These are phyloP conservation scores for Lithosia quadra DNA, from an alignment of 2,888 invertebrate genomes.

Conservation along the genomic window DNA sequence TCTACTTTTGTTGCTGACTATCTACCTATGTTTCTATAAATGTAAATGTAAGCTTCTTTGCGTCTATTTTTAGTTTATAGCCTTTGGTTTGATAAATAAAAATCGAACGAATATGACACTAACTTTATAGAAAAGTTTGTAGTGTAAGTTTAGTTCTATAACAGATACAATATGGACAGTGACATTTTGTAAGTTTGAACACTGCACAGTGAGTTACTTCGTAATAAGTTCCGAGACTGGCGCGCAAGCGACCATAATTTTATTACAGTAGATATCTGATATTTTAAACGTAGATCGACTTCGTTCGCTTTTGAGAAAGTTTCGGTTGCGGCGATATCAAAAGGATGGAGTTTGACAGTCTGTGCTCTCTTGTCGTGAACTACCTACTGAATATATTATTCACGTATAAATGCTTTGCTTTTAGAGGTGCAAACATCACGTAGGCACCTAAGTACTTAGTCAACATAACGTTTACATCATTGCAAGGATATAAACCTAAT, in stretches of 20 bases:
- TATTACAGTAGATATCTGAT: slow-evolving; percentile 41
- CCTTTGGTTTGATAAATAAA: background rate
- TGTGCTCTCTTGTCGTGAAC: background rate
- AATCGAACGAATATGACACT: background rate
- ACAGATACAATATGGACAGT: slow-evolving; percentile 60
- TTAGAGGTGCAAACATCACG: too few relatives aligned
- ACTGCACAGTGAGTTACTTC: slow-evolving; percentile 50
- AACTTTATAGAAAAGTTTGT: slow-evolving; percentile 8
- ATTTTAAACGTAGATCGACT: slow-evolving; percentile 37
- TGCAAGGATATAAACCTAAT: too few relatives aligned
- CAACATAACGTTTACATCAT: too few relatives aligned
- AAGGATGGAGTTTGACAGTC: slow-evolving; percentile 21
- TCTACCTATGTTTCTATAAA: too few relatives aligned
- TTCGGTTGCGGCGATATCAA: slow-evolving; percentile 26
- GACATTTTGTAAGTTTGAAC: slow-evolving; percentile 64
- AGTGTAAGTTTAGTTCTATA: slow-evolving; percentile 62
- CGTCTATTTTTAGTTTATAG: background rate
- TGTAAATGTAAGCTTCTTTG: too few relatives aligned
- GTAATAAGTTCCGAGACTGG: slow-evolving; percentile 45
- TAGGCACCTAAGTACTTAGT: too few relatives aligned
- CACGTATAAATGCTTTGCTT: background rate
- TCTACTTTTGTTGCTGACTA: too few relatives aligned
- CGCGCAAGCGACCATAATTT: slow-evolving; percentile 36
- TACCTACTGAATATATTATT: background rate
- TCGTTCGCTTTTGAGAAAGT: slow-evolving; percentile 37